Percentiles rank a stretch among this genome's conserved stretches.
Evolutionary conservation across 2,797 vertebrate genomes (phyloP).

Genomic region (Thripadectes ignobilis): DNA sequence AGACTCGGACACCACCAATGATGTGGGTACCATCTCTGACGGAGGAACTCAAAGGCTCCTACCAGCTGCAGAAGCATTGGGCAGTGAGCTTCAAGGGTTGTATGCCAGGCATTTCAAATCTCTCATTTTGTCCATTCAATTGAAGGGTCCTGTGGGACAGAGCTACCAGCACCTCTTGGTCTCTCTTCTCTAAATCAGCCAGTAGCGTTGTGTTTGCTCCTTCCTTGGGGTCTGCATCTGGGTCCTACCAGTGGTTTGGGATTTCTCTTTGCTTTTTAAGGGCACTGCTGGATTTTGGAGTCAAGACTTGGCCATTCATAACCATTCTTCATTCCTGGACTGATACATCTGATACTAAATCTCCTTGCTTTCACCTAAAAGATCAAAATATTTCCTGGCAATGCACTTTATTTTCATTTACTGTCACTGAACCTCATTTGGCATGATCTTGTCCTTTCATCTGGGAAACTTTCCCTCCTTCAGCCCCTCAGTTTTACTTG

Average conservation of each 20-base stretch:
- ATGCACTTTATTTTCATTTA: neutral
- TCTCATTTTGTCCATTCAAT: neutral
- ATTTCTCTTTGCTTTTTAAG: neutral
- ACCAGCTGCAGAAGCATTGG: fast-evolving
- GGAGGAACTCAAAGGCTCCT: neutral
- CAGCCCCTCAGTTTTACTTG: neutral
- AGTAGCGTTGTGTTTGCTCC: neutral
- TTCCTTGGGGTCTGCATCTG: neutral
- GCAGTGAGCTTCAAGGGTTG: neutral
- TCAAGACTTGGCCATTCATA: neutral
- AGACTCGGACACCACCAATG: neutral
- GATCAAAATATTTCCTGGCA: fast-evolving
- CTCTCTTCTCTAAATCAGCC: neutral
- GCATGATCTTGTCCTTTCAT: neutral
- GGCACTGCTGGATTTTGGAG: neutral
- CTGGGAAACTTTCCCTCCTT: neutral
- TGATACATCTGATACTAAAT: neutral
- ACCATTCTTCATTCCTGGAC: neutral
- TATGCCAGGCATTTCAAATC: neutral
- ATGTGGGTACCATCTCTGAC: fast-evolving
- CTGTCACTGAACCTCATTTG: neutral
- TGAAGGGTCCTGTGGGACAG: neutral
- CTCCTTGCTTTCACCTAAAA: neutral
- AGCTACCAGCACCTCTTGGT: neutral
- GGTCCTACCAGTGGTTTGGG: neutral